Evolutionary conservation across 2,113 vertebrate genomes (phyloP), one percentile per base, ranked within the genome.

Genomic region (Ciconia maguari): DNA sequence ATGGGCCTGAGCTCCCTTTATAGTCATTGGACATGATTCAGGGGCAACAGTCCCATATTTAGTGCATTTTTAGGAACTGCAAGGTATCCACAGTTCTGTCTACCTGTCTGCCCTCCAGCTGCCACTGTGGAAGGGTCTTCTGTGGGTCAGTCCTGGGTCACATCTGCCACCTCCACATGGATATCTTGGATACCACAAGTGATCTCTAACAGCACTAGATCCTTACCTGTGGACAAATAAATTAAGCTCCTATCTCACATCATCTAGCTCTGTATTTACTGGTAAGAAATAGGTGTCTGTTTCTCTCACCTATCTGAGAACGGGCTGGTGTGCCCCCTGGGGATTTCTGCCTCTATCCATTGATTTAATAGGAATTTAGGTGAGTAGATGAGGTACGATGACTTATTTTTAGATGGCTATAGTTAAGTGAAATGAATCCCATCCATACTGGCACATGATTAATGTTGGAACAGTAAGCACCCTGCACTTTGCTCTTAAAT

Each of bases 401-500:
- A 92, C 75, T 83, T 74, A 79, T 87, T 93, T 96, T 92, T 86
- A 91, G 58, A 90, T 70, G 42, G 57, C 52, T 79, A 34, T 52
- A 93, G 57, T 54, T 62, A 90, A 62, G 58, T 74, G 70, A 95
- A 94, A 94, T 92, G 9, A 86, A 88, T 86, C 75, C 58, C 71
- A 88, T 93, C 62, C 5, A 5, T 72, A 61, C 41, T 68, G 57
- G 57, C 62, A 79, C 54, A 94, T 82, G 92, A 94, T 95, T 91
- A 85, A 95, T 93, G 70, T 16, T 91, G 87, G 62, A 96, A 96
- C 58, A 91, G 52, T 91, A 83, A 93, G 87, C 66, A 95, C 87
- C 62, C 85, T 94, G 94, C 75, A 85, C 93, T 96, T 86, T 83
- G 75, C 71, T 97, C 58, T 95, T 93, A 80, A 80, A 90, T 90